Evolutionary conservation across 2,797 vertebrate genomes (phyloP), one percentile per base, ranked within the genome.

Genomic region (Ceryle rudis): DNA sequence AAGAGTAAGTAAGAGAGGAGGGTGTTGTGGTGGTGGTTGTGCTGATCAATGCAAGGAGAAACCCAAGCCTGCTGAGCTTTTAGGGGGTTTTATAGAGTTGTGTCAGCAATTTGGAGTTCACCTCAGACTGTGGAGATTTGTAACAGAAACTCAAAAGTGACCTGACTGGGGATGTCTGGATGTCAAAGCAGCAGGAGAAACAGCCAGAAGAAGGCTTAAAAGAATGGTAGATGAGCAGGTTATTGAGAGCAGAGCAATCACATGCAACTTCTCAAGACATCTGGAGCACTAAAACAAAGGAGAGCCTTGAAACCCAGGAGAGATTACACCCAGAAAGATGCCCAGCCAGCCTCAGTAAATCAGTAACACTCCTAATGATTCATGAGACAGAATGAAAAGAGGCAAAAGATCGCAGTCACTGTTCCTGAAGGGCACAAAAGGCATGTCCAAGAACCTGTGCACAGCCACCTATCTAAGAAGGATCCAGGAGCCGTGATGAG

Each of bases 161-260:
- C 69, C 69, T 37, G 57, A 9, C 15, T 62, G 51, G 39, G 29
- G 60, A 64, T 37, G 60, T 55, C 70, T 21, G 29, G 19, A 17
- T 70, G 74, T 60, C 71, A 91, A 82, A 95, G 29, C 86, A 92
- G 78, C 91, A 44, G 81, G 79, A 89, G 74, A 19, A 72, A 37
- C 54, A 66, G 71, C 0, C 7, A 74, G 83, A 62, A 86, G 86
- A 82, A 86, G 89, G 70, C 78, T 92, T 85, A 82, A 92, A 92
- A 74, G 67, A 93, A 81, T 85, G 93, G 89, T 75, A 31, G 29
- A 92, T 81, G 89, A 93, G 91, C 86, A 81, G 77, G 66, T 81
- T 89, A 18, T 3, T 37, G 74, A 10, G 61, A 89, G 46, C 70
- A 75, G n/a, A 75, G 74, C 41, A 23, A 72, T 29, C 2, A 18